phyloP scores from a whole-genome alignment of 2,888 invertebrate genomes.

The Drosophila histrio region DNA sequence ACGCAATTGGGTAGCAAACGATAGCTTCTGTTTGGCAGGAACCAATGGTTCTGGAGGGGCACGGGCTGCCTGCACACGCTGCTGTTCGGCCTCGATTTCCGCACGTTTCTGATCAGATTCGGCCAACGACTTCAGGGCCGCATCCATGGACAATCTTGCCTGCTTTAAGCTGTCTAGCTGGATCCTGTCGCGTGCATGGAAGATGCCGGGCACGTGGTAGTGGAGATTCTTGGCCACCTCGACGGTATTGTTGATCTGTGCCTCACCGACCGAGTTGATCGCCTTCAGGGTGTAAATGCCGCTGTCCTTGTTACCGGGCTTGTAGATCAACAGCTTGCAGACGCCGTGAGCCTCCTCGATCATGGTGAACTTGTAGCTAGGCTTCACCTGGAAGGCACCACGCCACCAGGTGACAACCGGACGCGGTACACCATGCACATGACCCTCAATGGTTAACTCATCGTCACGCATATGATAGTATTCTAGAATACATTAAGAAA shows the following conservation, averaged over 20 bases:
- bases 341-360: slow-evolving; percentile 84
- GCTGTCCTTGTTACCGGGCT: slow-evolving; percentile 86
- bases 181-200: slow-evolving; percentile 82
- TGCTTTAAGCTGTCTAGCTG: slow-evolving; percentile 81
- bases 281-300: slow-evolving; percentile 90
- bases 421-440: slow-evolving; percentile 83
- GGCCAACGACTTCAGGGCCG: slow-evolving; percentile 83
- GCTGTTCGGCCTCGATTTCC: slow-evolving; percentile 65
- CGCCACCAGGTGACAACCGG: slow-evolving; percentile 83
- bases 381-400: slow-evolving; percentile 80
- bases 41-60: slow-evolving; percentile 79
- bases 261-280: slow-evolving; percentile 88
- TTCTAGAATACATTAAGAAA: slow-evolving; percentile 70
- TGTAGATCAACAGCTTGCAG: slow-evolving; percentile 86
- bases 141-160: slow-evolving; percentile 82
- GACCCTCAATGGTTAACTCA: slow-evolving; percentile 87
- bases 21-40: slow-evolving; percentile 82
- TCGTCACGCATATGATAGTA: slow-evolving; percentile 85
- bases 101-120: slow-evolving; percentile 82
- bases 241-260: slow-evolving; percentile 84
- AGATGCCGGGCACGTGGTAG: slow-evolving; percentile 83
- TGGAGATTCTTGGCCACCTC: slow-evolving; percentile 86
- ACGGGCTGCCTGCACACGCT: slow-evolving; percentile 56
- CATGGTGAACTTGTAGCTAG: slow-evolving; percentile 83
- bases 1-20: slow-evolving; percentile 90